These are phyloP conservation scores for Amphiprion clarkii DNA, from an alignment of 2,797 vertebrate genomes.

Conservation along the genomic window DNA sequence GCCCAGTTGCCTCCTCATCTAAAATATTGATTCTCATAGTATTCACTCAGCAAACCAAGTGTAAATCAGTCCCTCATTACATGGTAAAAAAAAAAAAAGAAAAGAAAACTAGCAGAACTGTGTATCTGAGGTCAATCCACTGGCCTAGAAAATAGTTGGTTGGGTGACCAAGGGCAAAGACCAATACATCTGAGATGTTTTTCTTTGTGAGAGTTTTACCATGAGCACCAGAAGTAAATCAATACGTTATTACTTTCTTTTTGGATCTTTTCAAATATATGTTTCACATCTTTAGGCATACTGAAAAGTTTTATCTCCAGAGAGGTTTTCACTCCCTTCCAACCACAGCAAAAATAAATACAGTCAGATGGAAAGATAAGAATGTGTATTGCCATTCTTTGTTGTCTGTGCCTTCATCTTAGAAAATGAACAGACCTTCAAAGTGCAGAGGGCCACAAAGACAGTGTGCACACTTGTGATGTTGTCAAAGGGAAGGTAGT, in stretches of 20 bases:
- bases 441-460: conserved; percentile 59
- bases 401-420: conserved; percentile 35
- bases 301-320: background rate
- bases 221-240: conserved; percentile 18
- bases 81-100: background rate
- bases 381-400: conserved; percentile 15
- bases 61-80: conserved; percentile 6
- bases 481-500: conserved; percentile 66
- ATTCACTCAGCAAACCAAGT: conserved; percentile 3
- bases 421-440: conserved; percentile 76
- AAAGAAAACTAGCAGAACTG: background rate
- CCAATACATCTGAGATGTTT: conserved; percentile 13
- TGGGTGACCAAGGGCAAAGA: background rate
- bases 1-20: background rate
- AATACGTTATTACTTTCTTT: conserved; percentile 13
- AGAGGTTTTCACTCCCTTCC: conserved; percentile 26
- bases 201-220: conserved; percentile 7
- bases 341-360: conserved; percentile 13
- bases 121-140: conserved; percentile 6
- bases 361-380: conserved; percentile 29
- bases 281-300: conserved; percentile 5
- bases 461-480: conserved; percentile 48
- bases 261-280: conserved; percentile 16
- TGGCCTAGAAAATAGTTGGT: background rate
- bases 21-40: conserved; percentile 3